Conservation (phyloP, 2,797 vertebrate genomes). For the Coendou prehensilis region DNA sequence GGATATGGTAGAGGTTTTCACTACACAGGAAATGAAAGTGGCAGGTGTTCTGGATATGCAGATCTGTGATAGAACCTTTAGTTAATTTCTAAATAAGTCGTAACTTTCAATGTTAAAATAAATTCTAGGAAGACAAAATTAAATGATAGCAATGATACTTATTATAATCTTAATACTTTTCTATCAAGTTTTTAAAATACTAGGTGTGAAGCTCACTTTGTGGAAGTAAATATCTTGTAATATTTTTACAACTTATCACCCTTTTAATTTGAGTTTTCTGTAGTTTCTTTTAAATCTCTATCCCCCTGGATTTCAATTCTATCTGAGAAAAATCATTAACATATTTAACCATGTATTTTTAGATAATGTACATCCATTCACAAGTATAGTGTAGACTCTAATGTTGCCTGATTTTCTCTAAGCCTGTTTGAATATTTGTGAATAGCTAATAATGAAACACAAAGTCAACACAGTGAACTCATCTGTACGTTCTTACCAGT, state of each 20-base stretch:
- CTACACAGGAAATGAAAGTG: not conserved
- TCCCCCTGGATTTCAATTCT: not conserved
- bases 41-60: not conserved
- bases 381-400: not conserved
- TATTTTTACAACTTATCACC: not conserved
- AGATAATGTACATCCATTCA: not conserved
- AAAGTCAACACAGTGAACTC: not conserved
- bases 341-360: not conserved
- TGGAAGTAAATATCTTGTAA: not conserved
- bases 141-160: not conserved
- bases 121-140: not conserved
- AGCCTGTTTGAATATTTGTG: not conserved
- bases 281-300: not conserved
- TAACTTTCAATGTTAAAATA: not conserved
- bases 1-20: not conserved
- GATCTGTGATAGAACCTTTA: not conserved
- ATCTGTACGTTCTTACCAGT: constrained; percentile 23
- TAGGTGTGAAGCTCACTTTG: not conserved
- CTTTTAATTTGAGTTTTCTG: not conserved
- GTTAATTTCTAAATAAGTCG: not conserved
- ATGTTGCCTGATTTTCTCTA: not conserved
- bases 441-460: not conserved
- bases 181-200: not conserved
- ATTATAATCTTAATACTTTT: not conserved
- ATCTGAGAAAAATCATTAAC: not conserved